These are phyloP conservation scores for Dugesia japonica DNA, from an alignment of 2,888 invertebrate genomes.

Conservation along the genomic window DNA sequence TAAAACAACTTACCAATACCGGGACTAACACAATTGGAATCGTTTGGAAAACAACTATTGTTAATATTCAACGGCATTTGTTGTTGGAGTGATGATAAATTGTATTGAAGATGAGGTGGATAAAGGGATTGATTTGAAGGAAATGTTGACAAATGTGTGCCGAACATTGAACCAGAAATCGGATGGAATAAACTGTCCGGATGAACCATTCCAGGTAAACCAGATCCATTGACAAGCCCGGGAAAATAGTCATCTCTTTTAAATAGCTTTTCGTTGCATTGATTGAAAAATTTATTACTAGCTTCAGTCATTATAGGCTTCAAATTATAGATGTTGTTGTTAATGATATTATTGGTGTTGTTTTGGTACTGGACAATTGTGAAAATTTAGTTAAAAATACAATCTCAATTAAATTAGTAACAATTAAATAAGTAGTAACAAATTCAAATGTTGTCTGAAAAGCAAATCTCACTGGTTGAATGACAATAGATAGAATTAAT, in stretches of 20 bases:
- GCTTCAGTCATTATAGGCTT: background rate
- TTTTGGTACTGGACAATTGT: constrained; percentile 12
- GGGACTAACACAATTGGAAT: constrained; percentile 14
- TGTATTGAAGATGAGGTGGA: background rate
- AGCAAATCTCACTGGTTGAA: constrained; percentile 5
- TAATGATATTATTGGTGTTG: constrained; percentile 7
- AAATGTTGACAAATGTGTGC: background rate
- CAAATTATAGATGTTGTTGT: constrained; percentile 10
- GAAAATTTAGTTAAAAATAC: constrained; percentile 4
- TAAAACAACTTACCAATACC: background rate
- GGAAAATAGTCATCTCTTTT: constrained; percentile 7
- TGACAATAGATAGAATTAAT: constrained; percentile 20
- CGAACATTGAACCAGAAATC: constrained; percentile 15
- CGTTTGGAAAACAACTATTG: background rate
- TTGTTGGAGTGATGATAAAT: background rate
- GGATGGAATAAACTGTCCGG: constrained; percentile 15
- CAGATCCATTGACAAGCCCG: background rate
- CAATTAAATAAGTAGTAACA: constrained; percentile 16
- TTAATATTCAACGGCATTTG: constrained; percentile 10
- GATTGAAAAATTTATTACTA: constrained; percentile 8
- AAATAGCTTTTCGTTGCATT: constrained; percentile 10
- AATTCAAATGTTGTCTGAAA: background rate
- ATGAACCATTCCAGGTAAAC: background rate
- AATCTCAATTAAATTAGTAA: constrained; percentile 7
- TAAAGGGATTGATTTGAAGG: background rate